Percentiles rank a stretch among this genome's conserved stretches.
phyloP scores from a whole-genome alignment of 2,888 invertebrate species.

The Hypselothyrea guttata region DNA sequence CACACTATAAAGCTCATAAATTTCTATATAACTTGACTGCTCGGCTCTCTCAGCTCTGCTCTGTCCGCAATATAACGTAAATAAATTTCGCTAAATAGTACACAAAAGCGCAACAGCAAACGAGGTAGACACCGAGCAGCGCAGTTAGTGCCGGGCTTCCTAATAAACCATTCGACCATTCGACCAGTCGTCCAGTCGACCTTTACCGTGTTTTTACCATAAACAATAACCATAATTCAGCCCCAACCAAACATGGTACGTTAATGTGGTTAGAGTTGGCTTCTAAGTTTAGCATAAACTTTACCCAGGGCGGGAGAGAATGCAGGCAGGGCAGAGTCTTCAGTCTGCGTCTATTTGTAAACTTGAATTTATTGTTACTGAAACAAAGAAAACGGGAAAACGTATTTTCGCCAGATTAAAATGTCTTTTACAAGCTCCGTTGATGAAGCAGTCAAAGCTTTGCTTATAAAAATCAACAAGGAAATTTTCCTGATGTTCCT shows the following conservation, averaged over 20 bases:
- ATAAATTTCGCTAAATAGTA: conserved; percentile 68
- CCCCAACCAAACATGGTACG: conserved; percentile 44
- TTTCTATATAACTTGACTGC: conserved; percentile 75
- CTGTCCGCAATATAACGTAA: conserved; percentile 66
- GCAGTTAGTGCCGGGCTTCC: conserved; percentile 16
- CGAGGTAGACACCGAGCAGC: conserved; percentile 29
- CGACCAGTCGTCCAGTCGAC: conserved; percentile 57
- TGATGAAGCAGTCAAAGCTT: no score
- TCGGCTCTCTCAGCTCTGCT: conserved; percentile 31
- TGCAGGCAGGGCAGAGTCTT: neutral
- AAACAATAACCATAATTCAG: conserved; percentile 80
- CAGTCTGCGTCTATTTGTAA: conserved; percentile 30
- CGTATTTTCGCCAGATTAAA: neutral
- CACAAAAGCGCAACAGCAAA: conserved; percentile 42
- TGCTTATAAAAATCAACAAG: no score
- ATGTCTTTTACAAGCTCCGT: no score
- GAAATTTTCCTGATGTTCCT: no score
- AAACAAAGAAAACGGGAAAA: neutral
- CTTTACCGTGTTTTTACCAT: conserved; percentile 72
- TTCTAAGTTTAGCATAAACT: conserved; percentile 41
- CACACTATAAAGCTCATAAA: conserved; percentile 75
- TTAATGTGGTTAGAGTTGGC: conserved; percentile 61
- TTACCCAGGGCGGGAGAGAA: neutral
- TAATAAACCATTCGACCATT: conserved; percentile 30
- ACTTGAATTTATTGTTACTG: conserved; percentile 38